Base-by-base conservation (phyloP, 2,888 invertebrate genomes). In the Plebejus argus region DNA sequence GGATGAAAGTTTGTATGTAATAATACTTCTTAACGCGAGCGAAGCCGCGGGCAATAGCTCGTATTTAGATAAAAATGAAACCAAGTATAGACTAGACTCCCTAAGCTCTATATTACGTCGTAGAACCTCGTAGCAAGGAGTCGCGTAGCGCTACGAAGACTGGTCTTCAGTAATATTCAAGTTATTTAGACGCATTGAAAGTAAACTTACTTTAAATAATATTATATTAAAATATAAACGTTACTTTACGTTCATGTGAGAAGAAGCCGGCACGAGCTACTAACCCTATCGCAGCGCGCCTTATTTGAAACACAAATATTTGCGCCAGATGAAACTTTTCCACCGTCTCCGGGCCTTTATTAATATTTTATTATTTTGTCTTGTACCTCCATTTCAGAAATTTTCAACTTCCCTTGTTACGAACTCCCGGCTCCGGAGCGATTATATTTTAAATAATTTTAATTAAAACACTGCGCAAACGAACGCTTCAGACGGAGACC, bases 351-450 rank as follows among this genome's bases (percentile, higher is more conserved):
- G 87, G 86, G 90, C 92, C 89, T 88, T 92, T 94, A 94, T 94
- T 94, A 93, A 94, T 94, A 93, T 94, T 94, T 93, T 94, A 94
- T 94, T 94, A 94, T 94, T 93, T 93, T 94, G 93, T 94, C 93
- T 94, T 93, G 92, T 91, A 89, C 87, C 89, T 86, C 86, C 89
- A 87, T 90, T 91, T 88, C 88, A 86, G 85, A 90, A 91, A 90
- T 86, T 91, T 85, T 82, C 86, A 93, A 93, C 92, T 93, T 92
- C 90, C 89, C 93, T 91, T 91, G 91, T 92, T 92, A 90, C 87
- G 84, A 89, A 90, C 90, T 91, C 89, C 83, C 85, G 85, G 85
- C 88, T 91, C 86, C 92, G 92, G 92, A 93, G 93, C 93, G 94
- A 94, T 94, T 94, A 94, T 93, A 92, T 93, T 93, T 93, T 88